Conservation (phyloP, 2,888 invertebrate genomes). For the Leptopilina syphax region DNA sequence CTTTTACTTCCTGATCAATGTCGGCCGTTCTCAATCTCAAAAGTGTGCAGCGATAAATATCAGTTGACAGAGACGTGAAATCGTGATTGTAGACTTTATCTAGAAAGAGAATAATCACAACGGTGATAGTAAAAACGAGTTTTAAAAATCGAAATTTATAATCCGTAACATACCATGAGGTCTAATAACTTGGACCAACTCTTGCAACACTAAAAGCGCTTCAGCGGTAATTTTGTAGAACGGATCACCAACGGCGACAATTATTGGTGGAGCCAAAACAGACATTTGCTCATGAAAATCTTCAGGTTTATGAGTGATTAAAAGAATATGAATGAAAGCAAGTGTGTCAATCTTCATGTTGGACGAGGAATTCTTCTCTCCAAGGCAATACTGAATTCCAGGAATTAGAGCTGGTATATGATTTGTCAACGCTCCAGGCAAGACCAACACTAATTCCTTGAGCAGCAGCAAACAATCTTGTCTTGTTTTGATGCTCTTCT, state of each 20-base stretch:
- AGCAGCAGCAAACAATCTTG: slow-evolving; percentile 95
- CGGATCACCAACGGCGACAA: slow-evolving; percentile 93
- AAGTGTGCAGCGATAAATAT: slow-evolving; percentile 91
- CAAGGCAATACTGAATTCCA: slow-evolving; percentile 92
- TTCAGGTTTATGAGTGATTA: slow-evolving; percentile 87
- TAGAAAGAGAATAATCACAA: slow-evolving; percentile 55
- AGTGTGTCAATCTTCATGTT: slow-evolving; percentile 99
- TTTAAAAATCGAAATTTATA: slow-evolving; percentile 54
- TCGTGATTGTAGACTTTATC: slow-evolving; percentile 81
- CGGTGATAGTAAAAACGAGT: too few relatives aligned
- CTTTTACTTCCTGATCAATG: slow-evolving; percentile 99
- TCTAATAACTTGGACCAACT: slow-evolving; percentile 94
- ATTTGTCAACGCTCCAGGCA: slow-evolving; percentile 92
- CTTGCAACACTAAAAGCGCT: slow-evolving; percentile 94
- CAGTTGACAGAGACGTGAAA: slow-evolving; percentile 87
- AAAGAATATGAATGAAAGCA: slow-evolving; percentile 91
- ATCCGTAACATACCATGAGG: slow-evolving; percentile 81
- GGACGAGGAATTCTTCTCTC: slow-evolving; percentile 95
- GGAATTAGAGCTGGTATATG: slow-evolving; percentile 91
- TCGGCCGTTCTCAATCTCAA: slow-evolving; percentile 94
- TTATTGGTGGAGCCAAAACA: slow-evolving; percentile 89
- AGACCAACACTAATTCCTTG: slow-evolving; percentile 91
- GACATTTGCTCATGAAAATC: slow-evolving; percentile 90
- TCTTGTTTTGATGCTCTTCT: slow-evolving; percentile 91
- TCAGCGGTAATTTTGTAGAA: slow-evolving; percentile 99